phyloP scores from a whole-genome alignment of 2,888 invertebrate genomes.

The Seladonia tumulorum region DNA sequence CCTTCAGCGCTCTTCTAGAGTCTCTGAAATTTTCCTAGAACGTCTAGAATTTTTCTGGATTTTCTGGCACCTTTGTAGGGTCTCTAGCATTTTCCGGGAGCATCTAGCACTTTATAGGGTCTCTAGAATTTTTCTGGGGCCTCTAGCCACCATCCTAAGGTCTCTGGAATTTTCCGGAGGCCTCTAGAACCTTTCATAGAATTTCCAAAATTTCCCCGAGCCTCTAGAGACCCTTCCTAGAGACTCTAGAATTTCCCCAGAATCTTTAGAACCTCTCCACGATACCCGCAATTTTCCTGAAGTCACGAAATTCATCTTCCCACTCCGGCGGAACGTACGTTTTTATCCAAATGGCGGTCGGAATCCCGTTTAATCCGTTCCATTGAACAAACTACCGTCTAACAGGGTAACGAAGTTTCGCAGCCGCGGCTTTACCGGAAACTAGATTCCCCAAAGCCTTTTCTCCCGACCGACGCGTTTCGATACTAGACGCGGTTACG shows the following conservation, averaged over 20 bases:
- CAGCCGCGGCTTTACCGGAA: constrained; percentile 5
- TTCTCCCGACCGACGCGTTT: background rate
- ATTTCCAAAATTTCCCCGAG: background rate
- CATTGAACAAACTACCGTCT: constrained; percentile 3
- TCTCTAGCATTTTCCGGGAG: too few relatives aligned
- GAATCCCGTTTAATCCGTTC: constrained; percentile 9
- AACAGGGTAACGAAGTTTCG: constrained; percentile 37
- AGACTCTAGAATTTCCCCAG: background rate
- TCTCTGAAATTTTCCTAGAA: background rate
- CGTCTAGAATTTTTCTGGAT: background rate
- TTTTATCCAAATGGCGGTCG: background rate
- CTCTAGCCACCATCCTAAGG: background rate
- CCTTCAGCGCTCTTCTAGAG: too few relatives aligned
- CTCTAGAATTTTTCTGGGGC: fast-evolving
- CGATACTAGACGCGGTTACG: background rate
- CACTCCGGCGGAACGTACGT: background rate
- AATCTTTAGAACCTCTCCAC: fast-evolving
- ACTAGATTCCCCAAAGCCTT: constrained; percentile 13
- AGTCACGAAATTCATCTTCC: background rate
- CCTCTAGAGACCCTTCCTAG: too few relatives aligned
- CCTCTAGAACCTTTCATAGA: fast-evolving
- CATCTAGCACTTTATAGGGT: fast-evolving
- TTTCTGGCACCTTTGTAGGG: fast-evolving
- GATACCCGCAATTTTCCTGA: background rate
- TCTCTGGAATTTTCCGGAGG: fast-evolving